Evolutionary conservation across 2,113 vertebrate genomes (phyloP), one percentile per base, ranked within the genome.

Genomic region (Coptodon rendalli): DNA sequence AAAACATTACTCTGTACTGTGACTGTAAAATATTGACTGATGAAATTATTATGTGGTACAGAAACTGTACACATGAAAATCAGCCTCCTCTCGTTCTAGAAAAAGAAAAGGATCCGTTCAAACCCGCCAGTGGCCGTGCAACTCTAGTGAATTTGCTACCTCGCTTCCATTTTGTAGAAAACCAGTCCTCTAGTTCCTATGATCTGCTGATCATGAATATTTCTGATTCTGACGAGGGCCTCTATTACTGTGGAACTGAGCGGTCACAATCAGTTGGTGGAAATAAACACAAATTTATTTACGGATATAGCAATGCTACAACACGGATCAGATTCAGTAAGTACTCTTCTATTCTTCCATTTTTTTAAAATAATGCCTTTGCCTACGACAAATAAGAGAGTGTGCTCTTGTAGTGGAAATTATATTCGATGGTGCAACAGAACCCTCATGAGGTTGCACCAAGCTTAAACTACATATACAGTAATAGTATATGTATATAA

Each of bases 21-120:
- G 52, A 53, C 52, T 53, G 52, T n/a, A 22, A 53, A 53, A 53
- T 10, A 53, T 53, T 9, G 16, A 53, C 19, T 10, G 52, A 56
- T 56, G 31, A 16, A 7, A 78, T 50, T 66, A 85, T 82, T 27
- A 6, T 76, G 22, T 89, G 90, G 90, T 89, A 40, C 68, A 89
- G 79, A 68, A 91, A 87, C 50, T 84, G 87, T 61, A 89, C 81
- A 31, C 86, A 88, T 71, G 40, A 45, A n/a, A 83, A 88, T 13
- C 31, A 8, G 54, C 54, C 54, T 93, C 0, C 53, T 54, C 52
- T 90, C n/a, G 24, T 84, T 16, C 27, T 90, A 5, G 19, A 29
- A 43, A 27, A 6, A 53, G 7, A 6, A 19, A 9, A 45, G 7
- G 24, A 29, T 59, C 7, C 56, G 3, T 73, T 40, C n/a, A n/a